Evolutionary conservation across 2,113 vertebrate genomes (phyloP).

Genomic region (Gallinago media): DNA sequence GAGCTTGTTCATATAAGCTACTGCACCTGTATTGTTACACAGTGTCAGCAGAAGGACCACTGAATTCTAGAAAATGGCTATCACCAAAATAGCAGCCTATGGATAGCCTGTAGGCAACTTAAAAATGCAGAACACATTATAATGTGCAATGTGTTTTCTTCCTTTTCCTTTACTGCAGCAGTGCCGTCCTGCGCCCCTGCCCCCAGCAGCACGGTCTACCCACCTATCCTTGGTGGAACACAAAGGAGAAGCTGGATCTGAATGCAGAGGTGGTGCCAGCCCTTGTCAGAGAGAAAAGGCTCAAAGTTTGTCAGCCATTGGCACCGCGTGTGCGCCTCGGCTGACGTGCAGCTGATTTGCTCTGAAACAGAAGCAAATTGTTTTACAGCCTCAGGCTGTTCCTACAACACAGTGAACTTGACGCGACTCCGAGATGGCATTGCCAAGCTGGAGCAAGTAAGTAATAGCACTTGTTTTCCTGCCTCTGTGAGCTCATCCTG

Average conservation of each 20-base stretch:
- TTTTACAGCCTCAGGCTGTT: neutral
- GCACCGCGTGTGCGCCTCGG: rapidly evolving
- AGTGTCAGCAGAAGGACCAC: neutral
- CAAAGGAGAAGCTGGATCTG: neutral
- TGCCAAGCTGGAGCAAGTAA: neutral
- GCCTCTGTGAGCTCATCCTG: neutral
- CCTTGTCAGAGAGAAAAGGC: neutral
- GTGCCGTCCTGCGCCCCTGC: neutral
- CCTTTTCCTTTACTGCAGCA: neutral
- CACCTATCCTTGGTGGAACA: neutral
- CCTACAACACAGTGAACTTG: neutral
- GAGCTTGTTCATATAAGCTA: neutral
- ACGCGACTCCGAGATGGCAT: neutral
- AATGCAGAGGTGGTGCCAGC: neutral
- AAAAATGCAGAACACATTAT: neutral
- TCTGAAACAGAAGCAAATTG: neutral
- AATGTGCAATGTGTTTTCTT: neutral
- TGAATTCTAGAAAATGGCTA: neutral
- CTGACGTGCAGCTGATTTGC: neutral
- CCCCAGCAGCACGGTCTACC: too few species aligned
- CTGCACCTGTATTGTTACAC: neutral
- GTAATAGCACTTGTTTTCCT: neutral
- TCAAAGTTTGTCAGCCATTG: neutral
- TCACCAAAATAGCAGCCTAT: neutral
- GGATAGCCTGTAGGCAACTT: neutral